phyloP scores from a whole-genome alignment of 2,113 vertebrate species.

The Ammodytes dubius region DNA sequence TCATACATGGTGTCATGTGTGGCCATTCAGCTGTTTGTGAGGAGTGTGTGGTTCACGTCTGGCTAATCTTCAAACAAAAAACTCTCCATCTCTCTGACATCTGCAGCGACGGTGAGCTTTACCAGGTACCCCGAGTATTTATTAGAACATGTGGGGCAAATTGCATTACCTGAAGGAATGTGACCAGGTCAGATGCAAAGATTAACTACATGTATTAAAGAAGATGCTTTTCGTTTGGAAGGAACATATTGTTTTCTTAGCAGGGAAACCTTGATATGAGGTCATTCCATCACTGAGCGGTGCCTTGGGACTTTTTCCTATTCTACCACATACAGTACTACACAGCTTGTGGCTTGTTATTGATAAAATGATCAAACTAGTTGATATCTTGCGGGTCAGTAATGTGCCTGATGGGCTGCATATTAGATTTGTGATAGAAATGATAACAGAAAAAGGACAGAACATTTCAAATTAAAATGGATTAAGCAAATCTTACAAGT shows the following conservation, averaged over 20 bases:
- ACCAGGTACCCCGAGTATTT: conserved; percentile 59
- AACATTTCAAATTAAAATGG: not conserved
- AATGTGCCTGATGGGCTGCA: not conserved
- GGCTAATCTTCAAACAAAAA: conserved; percentile 61
- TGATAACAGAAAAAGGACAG: conserved; percentile 1
- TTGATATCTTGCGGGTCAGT: conserved; percentile 6
- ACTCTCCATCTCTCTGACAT: conserved; percentile 50
- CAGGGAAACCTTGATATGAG: conserved; percentile 60
- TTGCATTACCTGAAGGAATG: conserved; percentile 79
- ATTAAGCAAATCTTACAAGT: not conserved
- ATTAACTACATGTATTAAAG: conserved; percentile 73
- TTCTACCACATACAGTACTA: conserved; percentile 18
- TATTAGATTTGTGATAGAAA: not conserved
- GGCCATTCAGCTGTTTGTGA: conserved; percentile 52
- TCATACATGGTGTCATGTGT: conserved; percentile 41
- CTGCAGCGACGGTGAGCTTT: conserved; percentile 60
- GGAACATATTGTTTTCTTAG: conserved; percentile 46
- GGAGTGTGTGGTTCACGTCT: conserved; percentile 56
- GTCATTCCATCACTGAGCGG: conserved; percentile 64
- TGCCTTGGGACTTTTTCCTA: conserved; percentile 51
- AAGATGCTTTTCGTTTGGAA: conserved; percentile 52
- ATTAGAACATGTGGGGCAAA: conserved; percentile 70
- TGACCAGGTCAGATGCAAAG: conserved; percentile 80
- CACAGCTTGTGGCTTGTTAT: conserved; percentile 30
- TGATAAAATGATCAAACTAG: conserved; percentile 42